Evolutionary conservation across 2,888 invertebrate species (phyloP).

Genomic region (Venusia cambrica): DNA sequence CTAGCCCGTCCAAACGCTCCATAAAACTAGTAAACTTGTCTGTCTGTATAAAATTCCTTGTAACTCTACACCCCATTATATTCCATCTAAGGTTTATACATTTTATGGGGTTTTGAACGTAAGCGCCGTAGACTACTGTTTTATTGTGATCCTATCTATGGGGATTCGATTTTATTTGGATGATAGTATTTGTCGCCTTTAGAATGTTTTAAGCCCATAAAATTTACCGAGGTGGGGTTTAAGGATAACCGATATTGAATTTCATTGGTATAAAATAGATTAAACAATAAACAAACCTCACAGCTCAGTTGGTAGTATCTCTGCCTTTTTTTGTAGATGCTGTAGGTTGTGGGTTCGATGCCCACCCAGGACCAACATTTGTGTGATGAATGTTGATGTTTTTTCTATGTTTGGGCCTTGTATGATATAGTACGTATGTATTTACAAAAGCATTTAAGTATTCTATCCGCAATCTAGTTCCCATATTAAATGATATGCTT

Average conservation of each 20-base stretch:
- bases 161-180: conserved; percentile 11
- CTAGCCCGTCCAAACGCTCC: conserved; percentile 7
- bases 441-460: too few relatives aligned
- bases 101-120: conserved; percentile 15
- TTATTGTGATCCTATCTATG: conserved; percentile 16
- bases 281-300: too few relatives aligned
- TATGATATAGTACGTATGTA: too few relatives aligned
- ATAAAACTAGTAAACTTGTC: conserved; percentile 5
- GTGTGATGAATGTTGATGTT: too few relatives aligned
- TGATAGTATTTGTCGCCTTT: conserved; percentile 4
- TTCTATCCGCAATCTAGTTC: too few relatives aligned
- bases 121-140: conserved; percentile 15
- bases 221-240: conserved; percentile 7
- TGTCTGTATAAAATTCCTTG: conserved; percentile 10
- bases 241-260: conserved; percentile 2
- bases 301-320: too few relatives aligned
- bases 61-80: conserved; percentile 9
- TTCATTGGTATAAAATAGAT: not conserved
- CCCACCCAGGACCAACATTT: too few relatives aligned
- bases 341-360: too few relatives aligned
- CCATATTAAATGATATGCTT: too few relatives aligned
- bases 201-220: conserved; percentile 2
- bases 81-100: not conserved
- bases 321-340: too few relatives aligned
- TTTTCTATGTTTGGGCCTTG: too few relatives aligned